A percentile compares a stretch with the other conserved stretches of the same genome.
Conservation (phyloP, 2,797 vertebrate genomes). For the Pyrocephalus nanus region DNA sequence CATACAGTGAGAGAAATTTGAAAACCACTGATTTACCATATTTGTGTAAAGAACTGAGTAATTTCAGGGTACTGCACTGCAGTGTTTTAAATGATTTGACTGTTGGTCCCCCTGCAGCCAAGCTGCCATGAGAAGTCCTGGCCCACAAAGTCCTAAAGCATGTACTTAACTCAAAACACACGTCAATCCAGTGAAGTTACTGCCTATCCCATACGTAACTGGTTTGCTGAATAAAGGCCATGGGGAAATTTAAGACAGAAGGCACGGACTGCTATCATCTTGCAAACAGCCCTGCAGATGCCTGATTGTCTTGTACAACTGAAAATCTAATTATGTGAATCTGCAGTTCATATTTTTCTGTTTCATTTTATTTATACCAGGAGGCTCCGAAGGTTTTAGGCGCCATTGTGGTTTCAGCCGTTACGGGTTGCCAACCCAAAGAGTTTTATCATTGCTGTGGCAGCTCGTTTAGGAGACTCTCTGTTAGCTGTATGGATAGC, state of each 20-base stretch:
- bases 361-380: not conserved
- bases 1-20: not conserved
- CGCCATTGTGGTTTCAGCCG: not conserved
- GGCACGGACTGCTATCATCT: not conserved
- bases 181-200: not conserved
- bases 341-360: not conserved
- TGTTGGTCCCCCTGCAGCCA: not conserved
- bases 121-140: not conserved
- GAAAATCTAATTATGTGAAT: not conserved
- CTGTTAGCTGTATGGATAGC: not conserved
- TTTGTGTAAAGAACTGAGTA: not conserved
- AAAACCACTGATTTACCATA: not conserved
- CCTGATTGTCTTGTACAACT: not conserved
- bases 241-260: not conserved
- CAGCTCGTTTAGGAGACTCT: not conserved
- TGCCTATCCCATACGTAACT: not conserved
- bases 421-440: not conserved
- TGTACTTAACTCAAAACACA: conserved; percentile 18
- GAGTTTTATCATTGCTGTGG: not conserved
- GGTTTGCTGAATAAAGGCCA: not conserved
- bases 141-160: not conserved
- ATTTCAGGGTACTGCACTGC: not conserved
- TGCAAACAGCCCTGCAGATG: conserved; percentile 23
- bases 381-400: not conserved
- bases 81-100: not conserved